Evolutionary conservation across 2,797 vertebrate species (phyloP).

Genomic region (Ammospiza maritima): DNA sequence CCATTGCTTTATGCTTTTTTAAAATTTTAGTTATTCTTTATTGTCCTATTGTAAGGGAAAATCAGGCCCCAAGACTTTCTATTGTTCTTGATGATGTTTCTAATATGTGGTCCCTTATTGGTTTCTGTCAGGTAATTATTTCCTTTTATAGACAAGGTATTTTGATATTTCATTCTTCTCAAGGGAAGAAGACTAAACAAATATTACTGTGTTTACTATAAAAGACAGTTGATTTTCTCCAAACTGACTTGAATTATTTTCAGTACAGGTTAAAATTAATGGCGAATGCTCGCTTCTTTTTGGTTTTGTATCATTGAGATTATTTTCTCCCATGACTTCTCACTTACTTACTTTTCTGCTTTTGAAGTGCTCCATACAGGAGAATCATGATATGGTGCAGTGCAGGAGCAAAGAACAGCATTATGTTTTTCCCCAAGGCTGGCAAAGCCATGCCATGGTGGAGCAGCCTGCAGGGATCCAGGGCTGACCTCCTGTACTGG

Average conservation of each 20-base stretch:
- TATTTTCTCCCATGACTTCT: background rate
- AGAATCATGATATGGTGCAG: background rate
- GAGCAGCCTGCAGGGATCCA: background rate
- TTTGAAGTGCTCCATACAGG: background rate
- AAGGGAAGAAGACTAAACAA: background rate
- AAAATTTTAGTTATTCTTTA: background rate
- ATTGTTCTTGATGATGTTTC: background rate
- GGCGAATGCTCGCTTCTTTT: fast-evolving
- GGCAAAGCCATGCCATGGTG: background rate
- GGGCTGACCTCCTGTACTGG: background rate
- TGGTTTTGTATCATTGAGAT: background rate
- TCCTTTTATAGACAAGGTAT: background rate
- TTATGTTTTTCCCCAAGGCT: fast-evolving
- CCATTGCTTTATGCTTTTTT: background rate
- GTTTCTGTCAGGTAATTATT: background rate
- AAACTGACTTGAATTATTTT: background rate
- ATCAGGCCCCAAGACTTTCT: background rate
- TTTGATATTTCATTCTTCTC: background rate
- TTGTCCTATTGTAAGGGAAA: background rate
- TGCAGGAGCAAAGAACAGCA: background rate
- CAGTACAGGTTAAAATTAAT: background rate
- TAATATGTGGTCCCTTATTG: background rate
- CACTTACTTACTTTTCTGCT: background rate
- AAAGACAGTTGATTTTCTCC: background rate
- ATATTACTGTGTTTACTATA: background rate